Percentiles rank a stretch among this genome's conserved stretches.
These are phyloP conservation scores for Pantherophis guttatus DNA, from an alignment of 2,113 vertebrate species.

Conservation along the genomic window DNA sequence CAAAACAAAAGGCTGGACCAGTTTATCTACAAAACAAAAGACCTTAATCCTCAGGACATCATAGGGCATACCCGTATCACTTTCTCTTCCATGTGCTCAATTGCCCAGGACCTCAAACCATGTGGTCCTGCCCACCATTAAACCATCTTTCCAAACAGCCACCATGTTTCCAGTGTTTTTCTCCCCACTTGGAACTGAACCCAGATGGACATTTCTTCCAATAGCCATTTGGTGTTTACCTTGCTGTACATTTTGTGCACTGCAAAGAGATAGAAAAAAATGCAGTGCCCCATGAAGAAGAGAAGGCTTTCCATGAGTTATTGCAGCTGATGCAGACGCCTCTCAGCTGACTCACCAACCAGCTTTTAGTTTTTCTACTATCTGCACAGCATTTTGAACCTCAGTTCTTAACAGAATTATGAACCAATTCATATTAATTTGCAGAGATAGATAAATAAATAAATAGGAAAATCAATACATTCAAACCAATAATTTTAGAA, in stretches of 20 bases:
- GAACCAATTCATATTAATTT: neutral
- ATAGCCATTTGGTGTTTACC: neutral
- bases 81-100: too few relatives aligned
- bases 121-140: too few relatives aligned
- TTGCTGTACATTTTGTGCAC: neutral
- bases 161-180: too few relatives aligned
- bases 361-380: neutral
- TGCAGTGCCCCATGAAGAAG: neutral
- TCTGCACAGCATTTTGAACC: neutral
- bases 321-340: neutral
- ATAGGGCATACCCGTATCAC: too few relatives aligned
- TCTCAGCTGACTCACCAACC: neutral
- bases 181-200: too few relatives aligned
- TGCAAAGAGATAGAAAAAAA: neutral
- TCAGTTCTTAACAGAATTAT: neutral
- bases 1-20: too few relatives aligned
- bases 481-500: neutral
- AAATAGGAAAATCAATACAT: neutral
- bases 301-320: neutral
- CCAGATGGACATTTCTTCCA: too few relatives aligned
- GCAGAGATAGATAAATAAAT: neutral
- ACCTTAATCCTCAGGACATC: too few relatives aligned
- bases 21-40: too few relatives aligned
- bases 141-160: too few relatives aligned
- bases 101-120: too few relatives aligned